Evolutionary conservation across 2,113 vertebrate genomes (phyloP), one percentile per base, ranked within the genome.

Genomic region (Oxyruncus cristatus): DNA sequence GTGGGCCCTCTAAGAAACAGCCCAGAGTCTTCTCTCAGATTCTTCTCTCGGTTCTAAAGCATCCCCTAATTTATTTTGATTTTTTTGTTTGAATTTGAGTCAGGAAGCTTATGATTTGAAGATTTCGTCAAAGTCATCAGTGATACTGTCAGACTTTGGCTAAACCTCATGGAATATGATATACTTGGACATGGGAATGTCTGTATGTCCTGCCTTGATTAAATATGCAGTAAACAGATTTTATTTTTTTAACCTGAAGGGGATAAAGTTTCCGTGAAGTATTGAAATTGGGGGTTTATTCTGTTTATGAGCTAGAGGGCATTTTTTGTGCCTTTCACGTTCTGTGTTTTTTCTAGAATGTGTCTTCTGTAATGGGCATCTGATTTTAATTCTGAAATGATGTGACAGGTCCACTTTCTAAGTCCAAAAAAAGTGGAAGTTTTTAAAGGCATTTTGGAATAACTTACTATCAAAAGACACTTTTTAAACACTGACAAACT

Each of bases 141-240:
- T n/a, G n/a, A n/a, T n/a, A n/a, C n/a, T n/a, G n/a, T n/a, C n/a
- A n/a, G n/a, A 2, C 19, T 44, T 39, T 5, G 75, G 33, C 32
- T 37, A 7, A 7, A 11, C 18, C 26, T 68, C 21, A 4, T 6
- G 15, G 15, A 6, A 42, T 3, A 8, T 1, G 14, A 22, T 4
- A 9, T 41, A 5, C 7, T 13, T 35, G 3, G 2, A 18, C 44
- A 5, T 0, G n/a, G 74, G 22, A 37, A 55, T 5, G 14, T 18
- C 32, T 5, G 18, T 6, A 39, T 7, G 1, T 41, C 3, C 41
- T 49, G 23, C 46, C 33, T 32, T 12, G 9, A 28, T 4, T 47
- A 30, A 65, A 27, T 14, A 9, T 12, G 20, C 21, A 68, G 12
- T 35, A 46, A 28, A 23, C 11, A 56, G 32, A 5, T 42, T 58